These are phyloP conservation scores for Nesoenas mayeri DNA, from an alignment of 2,113 vertebrate genomes.

Conservation along the genomic window DNA sequence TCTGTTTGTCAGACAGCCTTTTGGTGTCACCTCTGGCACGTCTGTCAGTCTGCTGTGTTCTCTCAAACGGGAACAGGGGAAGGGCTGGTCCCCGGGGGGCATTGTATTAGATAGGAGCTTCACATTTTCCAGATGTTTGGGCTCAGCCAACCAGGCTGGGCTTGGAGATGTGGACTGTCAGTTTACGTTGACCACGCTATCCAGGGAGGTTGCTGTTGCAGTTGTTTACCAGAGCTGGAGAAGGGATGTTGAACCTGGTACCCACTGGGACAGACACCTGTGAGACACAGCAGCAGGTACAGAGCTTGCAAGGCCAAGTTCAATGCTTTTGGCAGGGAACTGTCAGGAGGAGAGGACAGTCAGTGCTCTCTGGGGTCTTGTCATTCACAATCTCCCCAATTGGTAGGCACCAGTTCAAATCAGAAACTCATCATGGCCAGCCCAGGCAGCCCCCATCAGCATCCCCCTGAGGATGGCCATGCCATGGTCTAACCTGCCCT, in stretches of 20 bases:
- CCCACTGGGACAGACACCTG: not conserved
- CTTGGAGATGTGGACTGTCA: not conserved
- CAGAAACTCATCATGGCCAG: not conserved
- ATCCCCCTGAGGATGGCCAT: not conserved
- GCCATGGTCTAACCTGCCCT: not conserved
- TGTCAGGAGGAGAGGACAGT: not conserved
- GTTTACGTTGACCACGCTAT: not conserved
- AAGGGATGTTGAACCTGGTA: not conserved
- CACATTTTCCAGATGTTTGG: constrained; percentile 23
- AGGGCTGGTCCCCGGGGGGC: not conserved
- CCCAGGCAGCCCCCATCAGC: not conserved
- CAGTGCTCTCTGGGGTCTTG: not conserved
- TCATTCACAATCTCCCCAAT: not conserved
- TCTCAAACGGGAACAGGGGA: not conserved
- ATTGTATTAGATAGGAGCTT: not conserved
- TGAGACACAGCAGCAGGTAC: not conserved
- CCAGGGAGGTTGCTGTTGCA: not conserved
- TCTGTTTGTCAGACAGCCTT: not conserved
- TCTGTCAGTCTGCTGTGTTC: not conserved
- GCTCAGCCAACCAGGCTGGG: not conserved
- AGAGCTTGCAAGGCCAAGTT: not conserved
- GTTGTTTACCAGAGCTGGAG: not conserved
- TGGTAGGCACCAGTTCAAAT: not conserved
- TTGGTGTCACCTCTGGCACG: not conserved
- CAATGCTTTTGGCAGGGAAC: not conserved